Percentiles rank a stretch among this genome's conserved stretches.
phyloP scores from a whole-genome alignment of 2,113 vertebrate genomes.

The Pogonocichla stellata region DNA sequence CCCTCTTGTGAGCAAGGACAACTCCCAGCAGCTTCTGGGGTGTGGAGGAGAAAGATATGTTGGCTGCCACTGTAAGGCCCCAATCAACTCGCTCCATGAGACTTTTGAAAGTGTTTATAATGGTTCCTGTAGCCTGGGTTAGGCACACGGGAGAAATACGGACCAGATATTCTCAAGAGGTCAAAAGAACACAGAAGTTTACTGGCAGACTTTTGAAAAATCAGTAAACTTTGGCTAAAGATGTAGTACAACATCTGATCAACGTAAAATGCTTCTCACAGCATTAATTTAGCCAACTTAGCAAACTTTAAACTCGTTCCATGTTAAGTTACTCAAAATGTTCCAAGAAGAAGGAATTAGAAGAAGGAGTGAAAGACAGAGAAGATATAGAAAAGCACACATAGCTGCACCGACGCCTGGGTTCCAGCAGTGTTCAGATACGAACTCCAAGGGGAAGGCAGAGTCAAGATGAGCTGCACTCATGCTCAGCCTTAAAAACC shows the following conservation, averaged over 20 bases:
- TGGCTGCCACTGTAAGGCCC: not conserved
- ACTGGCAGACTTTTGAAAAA: not conserved
- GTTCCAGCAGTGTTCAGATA: not conserved
- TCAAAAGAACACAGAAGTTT: not conserved
- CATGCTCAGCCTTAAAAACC: not conserved
- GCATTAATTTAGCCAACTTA: not conserved
- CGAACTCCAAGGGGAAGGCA: not conserved
- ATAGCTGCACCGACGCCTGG: not conserved
- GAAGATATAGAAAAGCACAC: not conserved
- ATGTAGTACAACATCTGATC: too few species aligned
- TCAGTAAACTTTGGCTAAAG: not conserved
- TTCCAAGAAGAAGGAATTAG: not conserved
- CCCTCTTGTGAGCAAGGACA: not conserved
- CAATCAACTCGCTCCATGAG: fast-evolving
- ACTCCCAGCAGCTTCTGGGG: not conserved
- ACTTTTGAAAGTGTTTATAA: not conserved
- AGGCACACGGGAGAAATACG: fast-evolving
- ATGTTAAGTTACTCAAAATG: not conserved
- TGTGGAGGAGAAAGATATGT: not conserved
- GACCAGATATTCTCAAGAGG: not conserved
- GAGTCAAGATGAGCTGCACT: not conserved
- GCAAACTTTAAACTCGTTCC: not conserved
- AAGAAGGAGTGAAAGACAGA: not conserved
- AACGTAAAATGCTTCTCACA: not conserved
- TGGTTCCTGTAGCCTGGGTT: not conserved